These are phyloP conservation scores for Acromyrmex echinatior DNA, from an alignment of 1,140 invertebrate species.

Conservation along the genomic window DNA sequence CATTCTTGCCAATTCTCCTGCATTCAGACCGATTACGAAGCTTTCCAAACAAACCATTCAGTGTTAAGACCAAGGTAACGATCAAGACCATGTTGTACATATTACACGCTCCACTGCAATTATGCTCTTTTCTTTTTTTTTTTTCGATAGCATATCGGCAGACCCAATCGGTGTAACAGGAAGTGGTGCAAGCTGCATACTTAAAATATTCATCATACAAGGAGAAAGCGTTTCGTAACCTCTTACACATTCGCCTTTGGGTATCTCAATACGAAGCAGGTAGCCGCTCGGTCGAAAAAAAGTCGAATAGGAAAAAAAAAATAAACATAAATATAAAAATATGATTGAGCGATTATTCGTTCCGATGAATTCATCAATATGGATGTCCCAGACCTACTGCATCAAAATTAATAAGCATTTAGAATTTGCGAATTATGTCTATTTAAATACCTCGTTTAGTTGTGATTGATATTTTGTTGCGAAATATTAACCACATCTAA, in stretches of 20 bases:
- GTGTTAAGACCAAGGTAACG: slow-evolving; percentile 75
- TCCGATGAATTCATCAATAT: slow-evolving; percentile 19
- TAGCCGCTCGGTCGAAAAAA: background rate
- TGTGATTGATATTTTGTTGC: too few relatives aligned
- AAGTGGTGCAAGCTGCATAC: slow-evolving; percentile 73
- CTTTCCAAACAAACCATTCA: slow-evolving; percentile 57
- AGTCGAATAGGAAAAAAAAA: background rate
- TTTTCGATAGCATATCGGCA: slow-evolving; percentile 6
- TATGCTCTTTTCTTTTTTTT: slow-evolving; percentile 36
- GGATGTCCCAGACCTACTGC: too few relatives aligned
- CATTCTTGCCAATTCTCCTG: background rate
- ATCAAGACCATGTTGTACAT: slow-evolving; percentile 38
- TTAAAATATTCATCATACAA: slow-evolving; percentile 81
- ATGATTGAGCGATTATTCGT: background rate
- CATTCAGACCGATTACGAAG: slow-evolving; percentile 11
- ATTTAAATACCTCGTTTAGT: too few relatives aligned
- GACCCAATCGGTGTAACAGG: slow-evolving; percentile 65
- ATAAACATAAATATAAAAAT: slow-evolving; percentile 40
- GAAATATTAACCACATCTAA: too few relatives aligned
- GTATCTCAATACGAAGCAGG: slow-evolving; percentile 30
- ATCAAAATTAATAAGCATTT: too few relatives aligned
- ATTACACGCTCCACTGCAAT: slow-evolving; percentile 41
- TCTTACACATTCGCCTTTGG: background rate
- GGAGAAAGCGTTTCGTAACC: slow-evolving; percentile 83
- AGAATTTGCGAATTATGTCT: too few relatives aligned